Conservation (phyloP, 2,113 vertebrate species). For the Calonectris borealis region DNA sequence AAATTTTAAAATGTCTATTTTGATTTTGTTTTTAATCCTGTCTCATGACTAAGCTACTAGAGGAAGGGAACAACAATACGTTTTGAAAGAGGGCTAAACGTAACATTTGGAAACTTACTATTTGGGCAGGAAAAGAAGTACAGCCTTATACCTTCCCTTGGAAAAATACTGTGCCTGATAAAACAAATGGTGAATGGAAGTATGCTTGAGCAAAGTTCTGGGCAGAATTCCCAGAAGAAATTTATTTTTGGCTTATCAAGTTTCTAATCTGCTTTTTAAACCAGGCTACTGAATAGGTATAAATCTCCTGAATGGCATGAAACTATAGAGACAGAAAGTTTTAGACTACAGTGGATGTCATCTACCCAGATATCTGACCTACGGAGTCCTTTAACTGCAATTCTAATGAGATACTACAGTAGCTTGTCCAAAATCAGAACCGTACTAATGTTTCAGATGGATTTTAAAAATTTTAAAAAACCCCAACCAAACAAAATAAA, state of each 20-base stretch:
- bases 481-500: not conserved
- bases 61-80: not conserved
- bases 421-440: not conserved
- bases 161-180: not conserved
- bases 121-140: not conserved
- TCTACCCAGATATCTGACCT: not conserved
- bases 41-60: not conserved
- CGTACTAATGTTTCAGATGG: not conserved
- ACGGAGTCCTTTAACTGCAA: not conserved
- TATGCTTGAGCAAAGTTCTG: not conserved
- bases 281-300: not conserved
- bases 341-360: not conserved
- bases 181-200: not conserved
- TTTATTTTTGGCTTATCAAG: not conserved
- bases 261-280: not conserved
- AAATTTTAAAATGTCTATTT: not conserved
- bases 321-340: not conserved
- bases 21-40: not conserved
- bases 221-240: conserved; percentile 24
- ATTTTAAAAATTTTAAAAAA: not conserved
- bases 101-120: not conserved
- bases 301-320: not conserved
- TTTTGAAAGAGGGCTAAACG: not conserved
- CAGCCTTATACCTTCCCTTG: not conserved
- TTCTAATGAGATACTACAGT: not conserved